Percentiles rank a stretch among this genome's conserved stretches.
Evolutionary conservation across 2,888 invertebrate species (phyloP).

Genomic region (Phragmatobia fuliginosa): DNA sequence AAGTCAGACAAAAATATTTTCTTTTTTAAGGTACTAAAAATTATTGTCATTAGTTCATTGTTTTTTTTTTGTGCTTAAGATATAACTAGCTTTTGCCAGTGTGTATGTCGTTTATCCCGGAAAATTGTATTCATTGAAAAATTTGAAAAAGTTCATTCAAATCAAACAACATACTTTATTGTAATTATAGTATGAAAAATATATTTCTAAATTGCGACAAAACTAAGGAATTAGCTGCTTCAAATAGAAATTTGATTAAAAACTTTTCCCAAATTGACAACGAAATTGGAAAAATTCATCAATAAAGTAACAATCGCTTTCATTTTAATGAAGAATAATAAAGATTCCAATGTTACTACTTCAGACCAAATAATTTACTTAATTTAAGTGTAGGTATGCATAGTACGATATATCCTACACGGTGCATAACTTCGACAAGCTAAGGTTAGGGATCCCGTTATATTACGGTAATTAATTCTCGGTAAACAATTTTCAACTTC

Average conservation of each 20-base stretch:
- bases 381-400: background rate
- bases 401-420: background rate
- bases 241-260: background rate
- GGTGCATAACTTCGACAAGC: background rate
- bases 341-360: background rate
- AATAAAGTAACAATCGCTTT: background rate
- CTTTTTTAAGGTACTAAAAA: no score
- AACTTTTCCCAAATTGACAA: background rate
- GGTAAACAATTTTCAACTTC: background rate
- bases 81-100: no score
- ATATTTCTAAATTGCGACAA: no score
- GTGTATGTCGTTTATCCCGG: no score
- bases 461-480: constrained; percentile 4
- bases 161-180: no score
- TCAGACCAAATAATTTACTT: background rate
- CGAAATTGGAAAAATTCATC: background rate
- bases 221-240: no score
- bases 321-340: background rate
- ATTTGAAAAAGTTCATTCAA: no score
- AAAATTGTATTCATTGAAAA: no score
- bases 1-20: no score
- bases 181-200: no score
- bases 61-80: no score
- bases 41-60: no score
- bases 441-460: background rate